phyloP scores from a whole-genome alignment of 2,797 vertebrate species.

The Gouania willdenowi region DNA sequence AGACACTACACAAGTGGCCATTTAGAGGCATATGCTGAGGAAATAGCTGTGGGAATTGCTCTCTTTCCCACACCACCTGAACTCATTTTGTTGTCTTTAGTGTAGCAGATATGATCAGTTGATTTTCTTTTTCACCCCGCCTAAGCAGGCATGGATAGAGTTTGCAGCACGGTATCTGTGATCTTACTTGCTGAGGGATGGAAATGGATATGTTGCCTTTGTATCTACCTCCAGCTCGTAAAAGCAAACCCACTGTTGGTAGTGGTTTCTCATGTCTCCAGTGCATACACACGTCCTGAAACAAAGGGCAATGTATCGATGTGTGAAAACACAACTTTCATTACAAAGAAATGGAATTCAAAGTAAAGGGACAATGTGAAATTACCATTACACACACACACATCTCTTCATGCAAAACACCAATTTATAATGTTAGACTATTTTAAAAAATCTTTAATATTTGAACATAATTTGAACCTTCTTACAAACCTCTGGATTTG shows the following conservation, averaged over 20 bases:
- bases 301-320: conserved; percentile 21
- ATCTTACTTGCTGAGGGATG: conserved; percentile 30
- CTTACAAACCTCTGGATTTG: too few species aligned
- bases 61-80: conserved; percentile 46
- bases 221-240: conserved; percentile 40
- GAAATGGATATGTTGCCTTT: conserved; percentile 57
- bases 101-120: conserved; percentile 51
- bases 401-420: too few species aligned
- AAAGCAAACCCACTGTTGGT: conserved; percentile 42
- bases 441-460: too few species aligned
- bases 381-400: too few species aligned
- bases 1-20: conserved; percentile 18
- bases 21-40: conserved; percentile 17
- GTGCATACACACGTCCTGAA: conserved; percentile 7
- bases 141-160: conserved; percentile 29
- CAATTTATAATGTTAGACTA: too few species aligned
- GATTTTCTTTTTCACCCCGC: conserved; percentile 45
- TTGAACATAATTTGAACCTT: too few species aligned
- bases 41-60: conserved; percentile 35
- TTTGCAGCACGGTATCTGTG: conserved; percentile 34
- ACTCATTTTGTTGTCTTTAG: conserved; percentile 51
- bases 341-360: too few species aligned
- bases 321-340: conserved; percentile 19
- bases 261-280: conserved; percentile 22
- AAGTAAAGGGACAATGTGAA: too few species aligned